phyloP scores from a whole-genome alignment of 1,140 invertebrate species.

The Eulimnadia texana region DNA sequence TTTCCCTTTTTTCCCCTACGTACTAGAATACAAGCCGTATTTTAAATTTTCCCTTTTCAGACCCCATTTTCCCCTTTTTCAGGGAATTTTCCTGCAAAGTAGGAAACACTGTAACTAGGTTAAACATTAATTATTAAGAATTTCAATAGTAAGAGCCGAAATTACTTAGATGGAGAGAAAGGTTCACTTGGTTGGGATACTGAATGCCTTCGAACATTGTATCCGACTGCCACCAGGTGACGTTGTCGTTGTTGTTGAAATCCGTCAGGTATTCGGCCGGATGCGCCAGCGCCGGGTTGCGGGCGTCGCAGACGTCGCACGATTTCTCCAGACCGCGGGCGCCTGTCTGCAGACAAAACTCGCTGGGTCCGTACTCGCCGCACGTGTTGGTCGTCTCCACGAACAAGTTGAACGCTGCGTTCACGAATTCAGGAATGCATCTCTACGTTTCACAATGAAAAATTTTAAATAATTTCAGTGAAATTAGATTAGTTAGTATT shows the following conservation, averaged over 20 bases:
- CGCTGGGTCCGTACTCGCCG: slow-evolving; percentile 53
- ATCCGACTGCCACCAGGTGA: slow-evolving; percentile 97
- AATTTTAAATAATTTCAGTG: not conserved
- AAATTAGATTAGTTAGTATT: too few relatives aligned
- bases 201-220: slow-evolving; percentile 89
- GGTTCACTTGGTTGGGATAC: slow-evolving; percentile 76
- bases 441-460: slow-evolving; percentile 40
- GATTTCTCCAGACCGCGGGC: slow-evolving; percentile 34
- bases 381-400: slow-evolving; percentile 94
- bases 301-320: slow-evolving; percentile 44
- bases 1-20: too few relatives aligned
- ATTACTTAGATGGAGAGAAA: slow-evolving; percentile 77
- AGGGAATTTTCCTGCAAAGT: too few relatives aligned
- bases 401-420: slow-evolving; percentile 73
- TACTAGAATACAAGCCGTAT: too few relatives aligned
- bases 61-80: too few relatives aligned
- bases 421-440: slow-evolving; percentile 91
- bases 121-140: too few relatives aligned
- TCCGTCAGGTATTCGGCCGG: slow-evolving; percentile 75
- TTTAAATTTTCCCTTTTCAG: too few relatives aligned
- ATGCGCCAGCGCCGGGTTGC: slow-evolving; percentile 40
- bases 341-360: slow-evolving; percentile 83
- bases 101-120: too few relatives aligned
- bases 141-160: slow-evolving; percentile 17
- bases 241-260: slow-evolving; percentile 69